Base-by-base conservation (phyloP, 2,113 vertebrate species). In the Poeciliopsis turrubarensis region DNA sequence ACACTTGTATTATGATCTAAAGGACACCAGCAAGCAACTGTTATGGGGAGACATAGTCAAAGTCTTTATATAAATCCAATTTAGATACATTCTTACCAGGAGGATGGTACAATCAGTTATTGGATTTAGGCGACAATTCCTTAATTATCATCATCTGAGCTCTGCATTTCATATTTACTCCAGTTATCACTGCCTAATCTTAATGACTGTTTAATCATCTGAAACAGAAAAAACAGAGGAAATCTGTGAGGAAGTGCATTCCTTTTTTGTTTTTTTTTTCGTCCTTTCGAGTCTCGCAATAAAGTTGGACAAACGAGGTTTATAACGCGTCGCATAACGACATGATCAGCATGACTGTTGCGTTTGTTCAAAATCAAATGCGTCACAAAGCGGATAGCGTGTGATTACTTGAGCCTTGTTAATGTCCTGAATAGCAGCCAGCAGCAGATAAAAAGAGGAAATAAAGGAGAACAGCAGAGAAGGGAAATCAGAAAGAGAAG, bases 321-420 rank as follows among this genome's bases (percentile, higher is more conserved):
- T 25, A 25, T 6, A 2, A 8, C 17, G 15, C 5, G 19, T 2
- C 47, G 1, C 14, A 51, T 22, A 51, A 51, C 47, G 19, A 7
- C 47, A 22, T 25, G 47, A 54, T 54, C 17, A 54, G 15, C 47
- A 22, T 54, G 47, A 19, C 25, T 25, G 22, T 19, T 54, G 47
- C 19, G 68, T 57, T 25, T 37, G 47, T 85, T 73, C 47, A 30
- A 71, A 41, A 75, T 68, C 37, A 70, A 72, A 72, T 34, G 37
- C 60, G 60, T 3, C n/a, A 39, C 63, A 47, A 26, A 64, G 11
- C 72, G 70, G 25, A 63, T 30, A 30, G 31, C 30, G 69, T 61
- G 1, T 25, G 44, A 79, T 68, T 39, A 63, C 41, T 68, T 32
- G 44, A 70, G 54, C 64, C 34, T 3, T 25, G 47, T 31, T 61